Evolutionary conservation across 2,113 vertebrate species (phyloP).

Genomic region (Vanacampus margaritifer): DNA sequence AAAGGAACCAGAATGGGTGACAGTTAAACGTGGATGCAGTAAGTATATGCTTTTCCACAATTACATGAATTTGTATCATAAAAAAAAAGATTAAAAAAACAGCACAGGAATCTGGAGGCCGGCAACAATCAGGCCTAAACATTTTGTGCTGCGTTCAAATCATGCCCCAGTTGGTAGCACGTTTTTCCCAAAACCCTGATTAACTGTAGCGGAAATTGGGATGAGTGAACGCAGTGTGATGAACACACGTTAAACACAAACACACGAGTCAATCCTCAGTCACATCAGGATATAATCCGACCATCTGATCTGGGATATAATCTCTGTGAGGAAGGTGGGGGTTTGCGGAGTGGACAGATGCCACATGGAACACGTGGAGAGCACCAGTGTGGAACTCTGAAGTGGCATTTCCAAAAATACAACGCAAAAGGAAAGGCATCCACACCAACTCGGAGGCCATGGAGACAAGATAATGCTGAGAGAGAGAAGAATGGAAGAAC

Average conservation of each 20-base stretch:
- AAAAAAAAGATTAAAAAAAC: too few relatives aligned
- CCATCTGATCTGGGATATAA: conserved; percentile 27
- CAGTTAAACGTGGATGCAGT: too few relatives aligned
- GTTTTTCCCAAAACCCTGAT: conserved; percentile 4
- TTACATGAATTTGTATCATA: too few relatives aligned
- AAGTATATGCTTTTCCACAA: too few relatives aligned
- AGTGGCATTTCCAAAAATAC: conserved; percentile 51
- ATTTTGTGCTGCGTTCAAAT: conserved; percentile 49
- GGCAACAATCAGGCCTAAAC: conserved; percentile 34
- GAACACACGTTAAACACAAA: neutral
- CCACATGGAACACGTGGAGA: neutral
- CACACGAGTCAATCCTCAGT: neutral
- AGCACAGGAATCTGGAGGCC: too few relatives aligned
- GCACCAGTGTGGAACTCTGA: conserved; percentile 20
- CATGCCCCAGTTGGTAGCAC: neutral
- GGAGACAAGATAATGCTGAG: conserved; percentile 15
- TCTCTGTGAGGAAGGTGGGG: neutral
- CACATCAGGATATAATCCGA: conserved; percentile 24
- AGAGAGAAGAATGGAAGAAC: neutral
- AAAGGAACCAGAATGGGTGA: too few relatives aligned
- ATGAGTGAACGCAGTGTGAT: neutral
- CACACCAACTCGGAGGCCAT: conserved; percentile 23
- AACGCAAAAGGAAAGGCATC: conserved; percentile 1
- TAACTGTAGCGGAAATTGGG: conserved; percentile 2
- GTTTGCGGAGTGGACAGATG: conserved; percentile 35